These are phyloP conservation scores for Vidua chalybeata DNA, from an alignment of 2,113 vertebrate genomes.

Conservation along the genomic window DNA sequence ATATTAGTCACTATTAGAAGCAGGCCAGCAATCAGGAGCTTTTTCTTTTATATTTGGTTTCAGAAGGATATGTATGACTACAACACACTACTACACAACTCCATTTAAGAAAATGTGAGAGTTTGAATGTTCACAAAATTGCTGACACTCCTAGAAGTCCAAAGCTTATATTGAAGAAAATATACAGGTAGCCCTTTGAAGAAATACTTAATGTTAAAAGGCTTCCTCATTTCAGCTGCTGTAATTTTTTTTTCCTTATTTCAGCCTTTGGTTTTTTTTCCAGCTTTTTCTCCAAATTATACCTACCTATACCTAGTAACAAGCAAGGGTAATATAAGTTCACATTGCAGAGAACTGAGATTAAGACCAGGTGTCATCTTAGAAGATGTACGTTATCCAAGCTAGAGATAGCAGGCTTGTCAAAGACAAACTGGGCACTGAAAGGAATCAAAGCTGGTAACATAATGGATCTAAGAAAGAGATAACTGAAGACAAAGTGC, in stretches of 20 bases:
- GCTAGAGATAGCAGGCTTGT: background rate
- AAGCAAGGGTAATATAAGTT: background rate
- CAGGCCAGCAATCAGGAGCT: background rate
- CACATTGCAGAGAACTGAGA: background rate
- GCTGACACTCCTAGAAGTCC: background rate
- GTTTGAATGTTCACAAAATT: background rate
- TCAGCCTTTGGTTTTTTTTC: background rate
- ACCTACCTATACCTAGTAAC: background rate
- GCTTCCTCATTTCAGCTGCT: background rate
- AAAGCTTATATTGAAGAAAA: background rate
- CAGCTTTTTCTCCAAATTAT: background rate
- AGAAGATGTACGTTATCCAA: background rate
- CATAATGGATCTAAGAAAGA: background rate
- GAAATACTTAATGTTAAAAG: background rate
- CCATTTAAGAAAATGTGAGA: background rate
- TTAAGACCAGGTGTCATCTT: background rate
- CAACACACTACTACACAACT: background rate
- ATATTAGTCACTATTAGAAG: background rate
- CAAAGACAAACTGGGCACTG: background rate
- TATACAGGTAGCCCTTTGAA: background rate
- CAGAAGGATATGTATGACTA: background rate
- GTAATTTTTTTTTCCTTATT: background rate
- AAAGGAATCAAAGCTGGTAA: background rate
- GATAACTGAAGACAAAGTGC: background rate
- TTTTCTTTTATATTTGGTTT: background rate